Conservation (phyloP, 2,113 vertebrate species). For the Neomonachus schauinslandi region DNA sequence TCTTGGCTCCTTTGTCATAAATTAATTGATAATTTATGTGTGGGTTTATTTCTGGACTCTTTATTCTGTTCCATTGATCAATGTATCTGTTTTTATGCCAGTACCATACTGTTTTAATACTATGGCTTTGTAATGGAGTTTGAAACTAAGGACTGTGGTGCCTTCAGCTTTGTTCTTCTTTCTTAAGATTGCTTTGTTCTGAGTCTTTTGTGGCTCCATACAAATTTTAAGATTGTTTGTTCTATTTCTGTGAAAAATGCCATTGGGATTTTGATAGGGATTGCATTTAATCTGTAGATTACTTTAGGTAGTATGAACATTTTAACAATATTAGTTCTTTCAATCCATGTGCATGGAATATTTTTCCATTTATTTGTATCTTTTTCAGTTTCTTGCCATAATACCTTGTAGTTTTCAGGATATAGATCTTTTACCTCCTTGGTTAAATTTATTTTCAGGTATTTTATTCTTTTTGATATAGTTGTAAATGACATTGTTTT, state of each 20-base stretch:
- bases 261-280: neutral
- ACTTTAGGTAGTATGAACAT: neutral
- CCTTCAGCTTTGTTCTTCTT: neutral
- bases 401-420: neutral
- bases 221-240: neutral
- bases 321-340: neutral
- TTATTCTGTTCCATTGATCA: neutral
- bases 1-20: neutral
- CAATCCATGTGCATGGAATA: neutral
- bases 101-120: neutral
- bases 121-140: neutral
- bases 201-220: neutral
- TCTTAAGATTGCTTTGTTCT: neutral
- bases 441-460: neutral
- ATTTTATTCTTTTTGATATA: neutral
- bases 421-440: neutral
- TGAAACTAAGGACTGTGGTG: neutral
- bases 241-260: neutral
- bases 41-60: neutral
- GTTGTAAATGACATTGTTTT: neutral
- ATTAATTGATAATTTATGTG: neutral
- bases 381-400: neutral
- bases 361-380: neutral
- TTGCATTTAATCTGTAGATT: neutral
- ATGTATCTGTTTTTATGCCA: neutral